Evolutionary conservation across 64 coral and sea anemone genomes (phyloP).

Genomic region (Montipora capricornis): DNA sequence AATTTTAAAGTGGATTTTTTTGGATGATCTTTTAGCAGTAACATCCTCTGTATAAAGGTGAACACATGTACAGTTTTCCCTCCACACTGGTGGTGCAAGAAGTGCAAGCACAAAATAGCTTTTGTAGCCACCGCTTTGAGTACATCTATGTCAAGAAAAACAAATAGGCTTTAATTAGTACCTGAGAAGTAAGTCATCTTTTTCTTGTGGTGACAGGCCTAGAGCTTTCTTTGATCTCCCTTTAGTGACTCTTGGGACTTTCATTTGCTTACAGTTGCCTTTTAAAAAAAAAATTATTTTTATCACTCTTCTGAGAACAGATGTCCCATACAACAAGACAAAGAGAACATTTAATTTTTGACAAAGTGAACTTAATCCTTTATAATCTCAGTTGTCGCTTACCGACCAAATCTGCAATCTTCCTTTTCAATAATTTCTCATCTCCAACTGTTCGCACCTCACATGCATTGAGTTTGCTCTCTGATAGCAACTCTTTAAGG

Average conservation of each 20-base stretch:
- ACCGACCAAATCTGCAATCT: conserved; percentile 14
- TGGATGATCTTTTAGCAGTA: background rate
- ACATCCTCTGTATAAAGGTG: conserved; percentile 22
- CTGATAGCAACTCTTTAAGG: conserved; percentile 33
- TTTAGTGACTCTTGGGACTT: conserved; percentile 8
- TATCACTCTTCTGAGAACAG: background rate
- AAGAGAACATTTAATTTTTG: conserved; percentile 21
- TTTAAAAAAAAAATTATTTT: conserved; percentile 7
- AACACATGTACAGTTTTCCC: conserved; percentile 2
- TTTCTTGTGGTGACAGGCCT: conserved; percentile 21
- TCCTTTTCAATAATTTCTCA: background rate
- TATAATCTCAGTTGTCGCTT: background rate
- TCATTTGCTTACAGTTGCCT: conserved; percentile 19
- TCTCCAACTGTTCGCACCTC: conserved; percentile 13
- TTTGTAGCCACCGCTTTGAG: background rate
- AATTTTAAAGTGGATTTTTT: conserved; percentile 2
- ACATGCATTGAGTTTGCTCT: conserved; percentile 8
- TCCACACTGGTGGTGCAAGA: conserved; percentile 5
- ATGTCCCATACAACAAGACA: conserved; percentile 5
- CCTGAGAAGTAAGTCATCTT: background rate
- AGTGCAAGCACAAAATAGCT: conserved; percentile 6
- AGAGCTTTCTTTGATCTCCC: conserved; percentile 18
- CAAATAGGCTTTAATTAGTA: conserved; percentile 13
- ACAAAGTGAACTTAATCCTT: conserved; percentile 14
- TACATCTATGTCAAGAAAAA: conserved; percentile 13